Base-by-base conservation (phyloP, 1,140 invertebrate genomes). In the Rhagoletis pomonella region DNA sequence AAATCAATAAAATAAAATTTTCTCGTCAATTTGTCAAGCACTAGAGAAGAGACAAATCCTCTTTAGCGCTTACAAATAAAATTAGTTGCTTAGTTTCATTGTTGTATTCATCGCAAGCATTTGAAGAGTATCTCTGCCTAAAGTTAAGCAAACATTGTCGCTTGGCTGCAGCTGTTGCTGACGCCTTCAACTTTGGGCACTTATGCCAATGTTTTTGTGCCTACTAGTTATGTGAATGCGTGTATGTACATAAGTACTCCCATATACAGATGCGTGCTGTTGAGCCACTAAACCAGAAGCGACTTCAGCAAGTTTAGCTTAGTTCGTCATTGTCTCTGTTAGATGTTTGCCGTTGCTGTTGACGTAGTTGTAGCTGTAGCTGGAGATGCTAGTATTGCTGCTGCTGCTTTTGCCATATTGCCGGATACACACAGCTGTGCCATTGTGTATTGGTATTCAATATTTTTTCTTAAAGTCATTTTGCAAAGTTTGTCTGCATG, bases 101-200 rank as follows among this genome's bases (percentile, higher is more conserved):
- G 4, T 62, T 62, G 12, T 14, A 17, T 62, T 62, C 12, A 62
- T n/a, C 17, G 12, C 60, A 14, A 62, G 60, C 29, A 29, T 29
- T 62, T 62, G 5, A 62, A 14, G n/a, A 62, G 60, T 62, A 62
- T 62, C 39, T 77, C 12, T 77, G 50, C 73, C 44, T 47, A 50
- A 77, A 77, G 47, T 77, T 77, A 77, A 47, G 6, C 47, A 55
- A 81, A 81, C 29, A 81, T 81, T 81, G 47, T 81, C 12, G 47
- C 2, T 55, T 81, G 73, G 3, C 47, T 42, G 73, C 73, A 81
- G 73, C 73, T 81, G 67, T 73, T 73, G 73, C 73, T 81, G 73
- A 81, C 73, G 73, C 44, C 19, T 81, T 81, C 55, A 81, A 55
- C 17, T 55, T 81, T 55, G 10, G 29, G 29, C 29, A 29, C 29